These are phyloP conservation scores for Drosophila nigritarsus DNA, from an alignment of 2,888 invertebrate genomes.

Conservation along the genomic window DNA sequence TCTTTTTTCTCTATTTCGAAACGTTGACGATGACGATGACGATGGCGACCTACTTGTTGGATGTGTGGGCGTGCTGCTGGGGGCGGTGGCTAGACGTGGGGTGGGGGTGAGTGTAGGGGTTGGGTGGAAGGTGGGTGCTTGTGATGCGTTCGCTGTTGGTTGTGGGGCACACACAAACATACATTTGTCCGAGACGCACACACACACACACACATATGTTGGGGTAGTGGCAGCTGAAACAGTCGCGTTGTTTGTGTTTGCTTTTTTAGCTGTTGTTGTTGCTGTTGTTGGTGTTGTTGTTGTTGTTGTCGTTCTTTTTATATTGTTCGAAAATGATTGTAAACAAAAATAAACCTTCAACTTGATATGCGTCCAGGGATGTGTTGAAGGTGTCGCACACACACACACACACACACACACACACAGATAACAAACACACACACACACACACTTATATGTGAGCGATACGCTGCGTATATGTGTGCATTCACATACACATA, in stretches of 20 bases:
- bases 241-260: conserved; percentile 37
- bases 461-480: conserved; percentile 1
- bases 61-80: conserved; percentile 58
- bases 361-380: conserved; percentile 83
- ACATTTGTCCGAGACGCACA: not conserved
- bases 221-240: conserved; percentile 44
- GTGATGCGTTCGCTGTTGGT: not conserved
- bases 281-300: not conserved
- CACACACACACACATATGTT: conserved; percentile 11
- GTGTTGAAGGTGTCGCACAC: conserved; percentile 72
- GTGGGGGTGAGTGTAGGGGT: not conserved
- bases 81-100: not conserved
- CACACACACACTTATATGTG: conserved; percentile 6
- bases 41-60: conserved; percentile 75
- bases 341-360: conserved; percentile 84
- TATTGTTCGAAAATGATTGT: conserved; percentile 68
- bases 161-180: not conserved
- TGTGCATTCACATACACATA: not conserved
- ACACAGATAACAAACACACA: conserved; percentile 28
- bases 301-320: conserved; percentile 16
- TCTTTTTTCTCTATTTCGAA: conserved; percentile 59
- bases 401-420: conserved; percentile 21
- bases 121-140: not conserved
- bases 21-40: conserved; percentile 57
- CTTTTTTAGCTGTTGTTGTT: conserved; percentile 37